A percentile compares a stretch with the other conserved stretches of the same genome.
phyloP scores from a whole-genome alignment of 2,888 invertebrate genomes.

The Exocentrus adspersus region DNA sequence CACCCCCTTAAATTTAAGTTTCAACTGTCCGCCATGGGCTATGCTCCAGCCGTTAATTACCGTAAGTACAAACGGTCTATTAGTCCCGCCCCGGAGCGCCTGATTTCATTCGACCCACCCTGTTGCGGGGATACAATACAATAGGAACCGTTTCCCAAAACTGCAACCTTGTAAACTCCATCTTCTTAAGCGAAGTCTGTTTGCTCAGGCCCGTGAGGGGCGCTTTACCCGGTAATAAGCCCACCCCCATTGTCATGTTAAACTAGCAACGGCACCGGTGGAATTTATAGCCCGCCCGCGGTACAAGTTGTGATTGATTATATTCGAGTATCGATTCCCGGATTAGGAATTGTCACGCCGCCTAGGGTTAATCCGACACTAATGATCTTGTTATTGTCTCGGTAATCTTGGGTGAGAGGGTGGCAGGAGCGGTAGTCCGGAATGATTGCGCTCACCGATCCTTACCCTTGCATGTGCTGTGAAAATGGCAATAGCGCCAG shows the following conservation, averaged over 20 bases:
- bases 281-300: slow-evolving; percentile 41
- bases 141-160: too few relatives aligned
- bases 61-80: slow-evolving; percentile 2
- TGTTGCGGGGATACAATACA: too few relatives aligned
- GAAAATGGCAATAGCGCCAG: too few relatives aligned
- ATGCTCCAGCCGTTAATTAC: neutral
- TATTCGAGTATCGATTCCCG: slow-evolving; percentile 38
- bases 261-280: slow-evolving; percentile 42
- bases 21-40: neutral
- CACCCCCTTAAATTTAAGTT: too few relatives aligned
- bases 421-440: too few relatives aligned
- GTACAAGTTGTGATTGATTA: slow-evolving; percentile 46
- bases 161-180: slow-evolving; percentile 48
- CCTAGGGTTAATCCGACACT: neutral
- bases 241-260: slow-evolving; percentile 49
- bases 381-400: neutral
- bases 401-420: neutral
- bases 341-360: slow-evolving; percentile 29
- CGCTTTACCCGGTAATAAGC: slow-evolving; percentile 48
- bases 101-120: too few relatives aligned
- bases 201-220: slow-evolving; percentile 52
- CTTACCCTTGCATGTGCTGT: too few relatives aligned
- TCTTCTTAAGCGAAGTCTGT: slow-evolving; percentile 55
- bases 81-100: slow-evolving; percentile 11
- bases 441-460: too few relatives aligned